Conservation (phyloP, 2,113 vertebrate species). For the Seriola aureovittata region DNA sequence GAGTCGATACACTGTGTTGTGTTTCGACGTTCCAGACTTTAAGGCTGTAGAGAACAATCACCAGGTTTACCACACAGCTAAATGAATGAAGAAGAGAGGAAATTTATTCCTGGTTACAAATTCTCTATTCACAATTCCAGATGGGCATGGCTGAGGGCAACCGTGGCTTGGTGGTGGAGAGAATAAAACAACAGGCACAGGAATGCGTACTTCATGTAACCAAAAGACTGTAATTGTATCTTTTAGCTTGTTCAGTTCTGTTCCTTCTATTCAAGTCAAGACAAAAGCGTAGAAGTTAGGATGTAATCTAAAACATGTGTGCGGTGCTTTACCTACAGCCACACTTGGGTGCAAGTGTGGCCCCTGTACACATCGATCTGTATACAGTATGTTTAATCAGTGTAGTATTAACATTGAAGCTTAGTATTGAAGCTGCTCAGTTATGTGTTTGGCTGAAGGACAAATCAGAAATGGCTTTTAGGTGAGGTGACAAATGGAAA, state of each 20-base stretch:
- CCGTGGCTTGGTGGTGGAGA: slow-evolving; percentile 12
- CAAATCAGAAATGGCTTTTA: slow-evolving; percentile 7
- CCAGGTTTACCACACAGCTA: slow-evolving; percentile 8
- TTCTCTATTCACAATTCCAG: slow-evolving; percentile 26
- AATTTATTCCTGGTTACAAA: slow-evolving; percentile 33
- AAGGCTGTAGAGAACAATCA: background rate
- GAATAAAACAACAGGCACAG: slow-evolving; percentile 53
- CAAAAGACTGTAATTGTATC: slow-evolving; percentile 69
- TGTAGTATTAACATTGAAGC: slow-evolving; percentile 14
- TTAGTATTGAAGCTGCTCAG: background rate
- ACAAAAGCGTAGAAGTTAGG: slow-evolving; percentile 64
- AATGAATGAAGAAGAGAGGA: slow-evolving; percentile 2
- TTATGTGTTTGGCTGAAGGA: background rate
- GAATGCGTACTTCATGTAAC: slow-evolving; percentile 46
- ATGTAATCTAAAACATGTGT: slow-evolving; percentile 72
- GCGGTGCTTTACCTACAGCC: slow-evolving; percentile 23
- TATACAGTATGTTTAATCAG: slow-evolving; percentile 57
- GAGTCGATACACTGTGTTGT: slow-evolving; percentile 4
- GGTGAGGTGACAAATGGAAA: slow-evolving; percentile 4
- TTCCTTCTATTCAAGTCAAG: slow-evolving; percentile 56
- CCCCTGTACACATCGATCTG: slow-evolving; percentile 20
- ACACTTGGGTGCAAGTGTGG: background rate
- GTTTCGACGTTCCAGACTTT: slow-evolving; percentile 7
- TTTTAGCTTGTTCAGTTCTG: slow-evolving; percentile 39
- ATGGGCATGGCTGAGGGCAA: slow-evolving; percentile 21